phyloP scores from a whole-genome alignment of 2,113 vertebrate genomes.

The Procavia capensis region DNA sequence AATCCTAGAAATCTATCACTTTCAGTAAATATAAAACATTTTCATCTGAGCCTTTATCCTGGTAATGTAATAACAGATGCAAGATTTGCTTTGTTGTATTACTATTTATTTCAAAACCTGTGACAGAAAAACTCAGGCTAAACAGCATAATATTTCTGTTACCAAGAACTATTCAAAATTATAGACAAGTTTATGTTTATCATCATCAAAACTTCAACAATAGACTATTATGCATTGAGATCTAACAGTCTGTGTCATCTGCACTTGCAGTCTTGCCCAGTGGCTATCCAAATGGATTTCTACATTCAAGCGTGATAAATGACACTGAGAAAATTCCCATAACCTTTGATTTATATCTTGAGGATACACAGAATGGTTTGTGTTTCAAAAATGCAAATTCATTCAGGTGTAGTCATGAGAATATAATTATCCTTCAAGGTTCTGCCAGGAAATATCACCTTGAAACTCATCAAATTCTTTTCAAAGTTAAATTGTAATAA shows the following conservation, averaged over 20 bases:
- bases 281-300: not conserved
- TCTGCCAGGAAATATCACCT: not conserved
- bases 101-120: not conserved
- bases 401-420: not conserved
- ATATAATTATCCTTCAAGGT: not conserved
- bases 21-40: not conserved
- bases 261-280: not conserved
- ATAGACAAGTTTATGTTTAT: not conserved
- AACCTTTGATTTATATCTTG: not conserved
- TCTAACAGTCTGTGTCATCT: not conserved
- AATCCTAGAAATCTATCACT: not conserved
- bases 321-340: not conserved
- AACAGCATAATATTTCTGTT: not conserved
- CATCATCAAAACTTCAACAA: not conserved
- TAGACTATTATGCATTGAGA: not conserved
- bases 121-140: not conserved
- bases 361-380: not conserved
- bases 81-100: not conserved
- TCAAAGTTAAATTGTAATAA: not conserved
- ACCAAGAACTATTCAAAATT: not conserved
- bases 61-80: not conserved
- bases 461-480: not conserved
- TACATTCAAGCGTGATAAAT: not conserved
- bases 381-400: conserved; percentile 3
- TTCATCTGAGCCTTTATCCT: not conserved